Evolutionary conservation across 2,797 vertebrate genomes (phyloP).

Genomic region (Eulemur coronatus): DNA sequence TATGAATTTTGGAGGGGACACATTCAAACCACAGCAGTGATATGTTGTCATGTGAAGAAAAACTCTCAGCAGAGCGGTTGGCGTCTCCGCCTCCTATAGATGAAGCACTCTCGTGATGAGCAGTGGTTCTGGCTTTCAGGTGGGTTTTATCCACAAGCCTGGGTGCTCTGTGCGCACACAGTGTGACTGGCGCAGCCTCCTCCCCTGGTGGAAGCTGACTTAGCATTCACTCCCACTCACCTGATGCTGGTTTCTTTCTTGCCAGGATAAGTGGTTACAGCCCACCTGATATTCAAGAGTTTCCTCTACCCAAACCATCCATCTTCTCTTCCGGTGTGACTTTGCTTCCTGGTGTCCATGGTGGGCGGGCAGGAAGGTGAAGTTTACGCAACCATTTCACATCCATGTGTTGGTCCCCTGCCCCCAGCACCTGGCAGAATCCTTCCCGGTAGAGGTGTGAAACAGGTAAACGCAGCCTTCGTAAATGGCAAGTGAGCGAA

Average conservation of each 20-base stretch:
- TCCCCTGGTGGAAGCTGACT: not conserved
- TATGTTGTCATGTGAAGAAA: fast-evolving
- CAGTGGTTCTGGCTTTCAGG: not conserved
- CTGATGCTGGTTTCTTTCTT: not conserved
- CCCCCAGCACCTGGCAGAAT: not conserved
- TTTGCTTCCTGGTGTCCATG: not conserved
- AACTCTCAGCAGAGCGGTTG: not conserved
- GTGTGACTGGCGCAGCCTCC: not conserved
- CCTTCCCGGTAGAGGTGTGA: not conserved
- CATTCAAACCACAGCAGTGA: not conserved
- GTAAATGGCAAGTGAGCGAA: fast-evolving
- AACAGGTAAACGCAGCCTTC: not conserved
- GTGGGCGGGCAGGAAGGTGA: not conserved
- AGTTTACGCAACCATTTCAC: not conserved
- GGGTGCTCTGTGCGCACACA: not conserved
- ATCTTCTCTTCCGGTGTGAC: not conserved
- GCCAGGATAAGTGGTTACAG: not conserved
- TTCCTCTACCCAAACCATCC: not conserved
- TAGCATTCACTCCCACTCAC: not conserved
- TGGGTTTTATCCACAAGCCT: not conserved
- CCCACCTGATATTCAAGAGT: not conserved
- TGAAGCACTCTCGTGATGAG: not conserved
- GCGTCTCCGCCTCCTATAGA: fast-evolving
- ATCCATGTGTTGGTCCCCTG: not conserved
- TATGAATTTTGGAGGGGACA: not conserved